Evolutionary conservation across 2,888 invertebrate species (phyloP).

Genomic region (Stenodera caucasica): DNA sequence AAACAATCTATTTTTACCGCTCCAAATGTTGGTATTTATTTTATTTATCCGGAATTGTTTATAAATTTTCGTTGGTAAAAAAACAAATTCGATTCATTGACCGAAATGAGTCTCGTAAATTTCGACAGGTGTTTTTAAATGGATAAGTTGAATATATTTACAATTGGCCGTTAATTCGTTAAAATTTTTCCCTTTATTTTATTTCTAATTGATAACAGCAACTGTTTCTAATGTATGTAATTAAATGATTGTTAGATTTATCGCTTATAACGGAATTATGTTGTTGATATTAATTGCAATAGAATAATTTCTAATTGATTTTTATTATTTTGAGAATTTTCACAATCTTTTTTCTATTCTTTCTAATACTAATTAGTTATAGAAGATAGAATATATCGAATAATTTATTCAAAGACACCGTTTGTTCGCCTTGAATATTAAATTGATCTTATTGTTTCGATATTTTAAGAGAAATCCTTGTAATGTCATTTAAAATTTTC

Average conservation of each 20-base stretch:
- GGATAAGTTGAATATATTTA: background rate
- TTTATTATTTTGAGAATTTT: background rate
- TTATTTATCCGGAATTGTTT: background rate
- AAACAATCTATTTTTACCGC: background rate
- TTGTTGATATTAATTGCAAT: background rate
- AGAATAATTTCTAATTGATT: background rate
- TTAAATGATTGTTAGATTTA: slow-evolving; percentile 1
- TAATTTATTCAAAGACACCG: background rate
- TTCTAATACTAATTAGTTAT: background rate
- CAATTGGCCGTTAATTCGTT: background rate
- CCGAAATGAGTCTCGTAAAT: background rate
- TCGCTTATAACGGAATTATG: background rate
- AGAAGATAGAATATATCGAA: background rate
- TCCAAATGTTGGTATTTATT: background rate
- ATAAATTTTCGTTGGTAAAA: background rate
- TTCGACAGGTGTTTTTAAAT: background rate
- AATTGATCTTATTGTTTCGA: background rate
- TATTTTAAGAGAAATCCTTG: background rate
- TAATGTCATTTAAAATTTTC: background rate
- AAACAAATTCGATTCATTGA: slow-evolving; percentile 3
- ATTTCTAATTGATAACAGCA: background rate
- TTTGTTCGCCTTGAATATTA: background rate
- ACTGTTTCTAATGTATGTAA: background rate
- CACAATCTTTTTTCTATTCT: too few relatives aligned
- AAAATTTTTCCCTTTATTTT: background rate